Evolutionary conservation across 2,113 vertebrate genomes (phyloP), one percentile per base, ranked within the genome.

Genomic region (Catharus fuscescens): DNA sequence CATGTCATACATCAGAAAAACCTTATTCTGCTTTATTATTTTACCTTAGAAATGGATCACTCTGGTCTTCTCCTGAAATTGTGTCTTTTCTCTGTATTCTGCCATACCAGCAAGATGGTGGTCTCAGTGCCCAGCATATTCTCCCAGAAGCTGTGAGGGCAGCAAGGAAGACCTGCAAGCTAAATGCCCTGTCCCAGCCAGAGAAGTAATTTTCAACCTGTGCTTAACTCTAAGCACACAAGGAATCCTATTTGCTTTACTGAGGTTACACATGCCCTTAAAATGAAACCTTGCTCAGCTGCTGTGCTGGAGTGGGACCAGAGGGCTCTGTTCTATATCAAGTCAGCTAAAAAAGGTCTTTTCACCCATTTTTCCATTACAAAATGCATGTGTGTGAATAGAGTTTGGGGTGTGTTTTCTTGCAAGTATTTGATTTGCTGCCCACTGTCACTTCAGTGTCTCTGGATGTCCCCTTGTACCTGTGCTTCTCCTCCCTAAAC

Each of bases 231-330:
- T 17, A 77, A 70, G 62, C 42, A 48, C 42, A 86, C 0, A 1
- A 80, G 44, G 82, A 88, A 92, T 82, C 62, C 78, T 52, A 14
- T 16, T 60, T 90, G 64, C 47, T 91, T 90, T 80, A 12, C 29
- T 18, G 52, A 73, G 59, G 59, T 76, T 90, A 66, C 65, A 57
- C 6, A 44, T 26, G 24, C 38, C 38, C 54, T 80, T 88, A 86
- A 91, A 93, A 77, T 73, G 85, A 91, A 91, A n/a, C 28, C 31
- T 85, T 80, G 70, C 29, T 59, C 83, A 67, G 65, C 73, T 87
- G 84, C 66, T 62, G 32, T 62, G 36, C 61, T 85, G 70, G 45
- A 72, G n/a, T 12, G 38, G 38, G n/a, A 72, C 32, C 73, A 87
- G 36, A 84, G 11, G 24, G 18, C 6, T 79, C 84, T 77, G 10